Conservation (phyloP, 2,888 invertebrate species). For the Drosophila fungiperda region DNA sequence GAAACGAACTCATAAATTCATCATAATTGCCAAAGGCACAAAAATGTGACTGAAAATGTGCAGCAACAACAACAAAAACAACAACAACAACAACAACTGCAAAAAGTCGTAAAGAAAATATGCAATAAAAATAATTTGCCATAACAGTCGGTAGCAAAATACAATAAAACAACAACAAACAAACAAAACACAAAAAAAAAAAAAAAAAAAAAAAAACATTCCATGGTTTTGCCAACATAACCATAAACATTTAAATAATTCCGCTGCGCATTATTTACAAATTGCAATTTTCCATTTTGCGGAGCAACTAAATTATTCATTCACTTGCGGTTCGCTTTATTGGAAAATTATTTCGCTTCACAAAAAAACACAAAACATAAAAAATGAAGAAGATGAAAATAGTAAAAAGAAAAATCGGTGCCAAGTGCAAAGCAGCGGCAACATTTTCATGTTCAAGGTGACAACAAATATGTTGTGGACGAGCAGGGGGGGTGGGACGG, state of each 20-base stretch:
- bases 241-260: slow-evolving; percentile 42
- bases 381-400: slow-evolving; percentile 5
- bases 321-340: slow-evolving; percentile 32
- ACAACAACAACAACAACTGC: slow-evolving; percentile 14
- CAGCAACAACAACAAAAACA: slow-evolving; percentile 38
- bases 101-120: slow-evolving; percentile 62
- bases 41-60: slow-evolving; percentile 75
- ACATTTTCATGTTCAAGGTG: slow-evolving; percentile 80
- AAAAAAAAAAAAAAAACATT: slow-evolving; percentile 6
- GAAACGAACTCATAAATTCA: slow-evolving; percentile 81
- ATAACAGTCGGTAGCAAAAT: slow-evolving; percentile 33
- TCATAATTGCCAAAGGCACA: slow-evolving; percentile 78
- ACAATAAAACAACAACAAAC: neutral
- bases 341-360: slow-evolving; percentile 52
- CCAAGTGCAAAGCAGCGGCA: slow-evolving; percentile 77
- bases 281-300: slow-evolving; percentile 38
- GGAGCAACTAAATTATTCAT: slow-evolving; percentile 21
- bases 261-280: slow-evolving; percentile 42
- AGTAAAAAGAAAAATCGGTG: slow-evolving; percentile 60
- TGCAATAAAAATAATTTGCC: slow-evolving; percentile 76
- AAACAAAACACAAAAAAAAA: neutral
- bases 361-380: neutral
- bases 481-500: neutral
- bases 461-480: slow-evolving; percentile 57
- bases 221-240: slow-evolving; percentile 40